These are phyloP conservation scores for Oegoconia quadripuncta DNA, from an alignment of 2,888 invertebrate species.

Conservation along the genomic window DNA sequence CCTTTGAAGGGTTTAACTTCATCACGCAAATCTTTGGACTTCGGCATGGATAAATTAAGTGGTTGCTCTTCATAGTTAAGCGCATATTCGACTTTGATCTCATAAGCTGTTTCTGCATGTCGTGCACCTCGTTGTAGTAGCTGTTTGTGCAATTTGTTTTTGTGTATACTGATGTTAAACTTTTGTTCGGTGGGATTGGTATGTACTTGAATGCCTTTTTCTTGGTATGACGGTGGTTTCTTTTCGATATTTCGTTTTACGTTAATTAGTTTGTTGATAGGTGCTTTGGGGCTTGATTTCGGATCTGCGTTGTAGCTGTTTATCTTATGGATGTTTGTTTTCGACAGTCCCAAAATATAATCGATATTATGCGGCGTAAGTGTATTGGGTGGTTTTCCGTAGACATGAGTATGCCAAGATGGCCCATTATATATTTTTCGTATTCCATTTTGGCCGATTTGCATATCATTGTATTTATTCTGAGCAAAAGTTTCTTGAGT, in stretches of 20 bases:
- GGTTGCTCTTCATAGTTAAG: constrained; percentile 74
- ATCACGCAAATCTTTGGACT: constrained; percentile 62
- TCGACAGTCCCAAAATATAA: constrained; percentile 87
- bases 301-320: constrained; percentile 21
- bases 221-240: constrained; percentile 30
- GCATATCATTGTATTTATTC: constrained; percentile 17
- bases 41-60: constrained; percentile 79
- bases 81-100: constrained; percentile 34
- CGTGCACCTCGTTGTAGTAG: constrained; percentile 58
- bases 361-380: constrained; percentile 94
- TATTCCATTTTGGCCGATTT: constrained; percentile 18
- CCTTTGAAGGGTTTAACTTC: constrained; percentile 58
- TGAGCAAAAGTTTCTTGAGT: background rate
- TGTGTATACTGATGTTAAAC: constrained; percentile 51
- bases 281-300: constrained; percentile 27
- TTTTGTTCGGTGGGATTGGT: constrained; percentile 46
- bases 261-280: constrained; percentile 54
- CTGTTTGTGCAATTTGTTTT: constrained; percentile 67
- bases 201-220: constrained; percentile 63
- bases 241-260: constrained; percentile 59
- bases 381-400: constrained; percentile 87
- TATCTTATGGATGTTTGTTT: constrained; percentile 28
- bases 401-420: constrained; percentile 94
- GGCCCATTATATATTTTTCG: constrained; percentile 38
- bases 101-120: constrained; percentile 49